phyloP scores from a whole-genome alignment of 2,888 invertebrate genomes.

The Platycnemis pennipes region DNA sequence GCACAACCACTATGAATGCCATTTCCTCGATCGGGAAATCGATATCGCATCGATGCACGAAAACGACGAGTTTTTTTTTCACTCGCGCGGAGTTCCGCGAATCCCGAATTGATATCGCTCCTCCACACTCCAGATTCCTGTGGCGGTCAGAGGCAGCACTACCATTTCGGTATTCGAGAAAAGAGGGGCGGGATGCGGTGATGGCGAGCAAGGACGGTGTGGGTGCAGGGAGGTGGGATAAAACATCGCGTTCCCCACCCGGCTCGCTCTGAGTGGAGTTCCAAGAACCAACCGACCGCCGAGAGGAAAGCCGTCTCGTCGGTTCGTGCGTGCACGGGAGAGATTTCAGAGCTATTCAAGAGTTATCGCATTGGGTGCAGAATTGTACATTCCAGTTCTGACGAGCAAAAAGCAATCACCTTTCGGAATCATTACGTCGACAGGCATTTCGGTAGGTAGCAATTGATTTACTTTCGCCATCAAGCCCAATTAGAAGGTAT shows the following conservation, averaged over 20 bases:
- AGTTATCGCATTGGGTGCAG: not conserved
- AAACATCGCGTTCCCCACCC: not conserved
- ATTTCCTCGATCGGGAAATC: constrained; percentile 1
- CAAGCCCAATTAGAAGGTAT: too few relatives aligned
- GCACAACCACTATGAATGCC: not conserved
- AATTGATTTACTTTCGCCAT: too few relatives aligned
- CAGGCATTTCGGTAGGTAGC: too few relatives aligned
- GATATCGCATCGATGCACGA: not conserved
- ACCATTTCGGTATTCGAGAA: too few relatives aligned
- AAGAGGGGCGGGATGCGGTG: too few relatives aligned
- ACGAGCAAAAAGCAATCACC: too few relatives aligned
- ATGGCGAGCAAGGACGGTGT: not conserved
- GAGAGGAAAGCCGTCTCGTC: not conserved
- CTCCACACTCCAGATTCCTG: not conserved
- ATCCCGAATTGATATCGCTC: not conserved
- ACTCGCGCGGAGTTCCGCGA: not conserved
- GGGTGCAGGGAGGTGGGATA: not conserved
- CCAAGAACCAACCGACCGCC: not conserved
- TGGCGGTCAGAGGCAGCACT: too few relatives aligned
- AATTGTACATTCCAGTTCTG: too few relatives aligned
- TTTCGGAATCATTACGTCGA: too few relatives aligned
- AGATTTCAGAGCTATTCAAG: not conserved
- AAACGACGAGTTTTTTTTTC: too few relatives aligned
- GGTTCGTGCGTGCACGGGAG: not conserved
- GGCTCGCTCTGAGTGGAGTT: not conserved